Evolutionary conservation across 2,888 invertebrate genomes (phyloP), one percentile per base, ranked within the genome.

Genomic region (Erebia aethiops): DNA sequence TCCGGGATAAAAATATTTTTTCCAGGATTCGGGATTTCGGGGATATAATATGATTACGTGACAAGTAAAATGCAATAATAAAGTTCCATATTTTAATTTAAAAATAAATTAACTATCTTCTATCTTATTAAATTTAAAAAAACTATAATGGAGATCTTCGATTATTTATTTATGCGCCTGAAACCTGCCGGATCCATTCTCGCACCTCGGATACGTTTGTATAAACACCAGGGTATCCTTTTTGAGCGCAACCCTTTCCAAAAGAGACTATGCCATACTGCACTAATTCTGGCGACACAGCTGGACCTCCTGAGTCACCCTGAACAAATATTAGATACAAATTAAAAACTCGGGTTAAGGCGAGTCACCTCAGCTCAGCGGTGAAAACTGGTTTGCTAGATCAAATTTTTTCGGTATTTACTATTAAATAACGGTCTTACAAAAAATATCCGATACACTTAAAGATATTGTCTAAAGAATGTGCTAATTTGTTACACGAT

Each of bases 231-330:
- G 84, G 84, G 7, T 61, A 62, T 10, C 77, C 72, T 0, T 80
- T 76, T 18, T 77, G 76, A 1, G 82, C 85, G 66, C 85, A 85
- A 5, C 83, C 84, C 5, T 73, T 65, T 0, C 84, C 85, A 49
- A 74, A 78, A 2, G 85, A 85, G 0, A 81, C 82, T 9, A 84
- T 74, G 1, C 81, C 85, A 69, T 69, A 7, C 70, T 72, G 9
- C 26, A 26, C 26, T 3, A 26, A 26, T 26, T 69, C 60, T 7
- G 66, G 71, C 5, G 71, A 46, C 2, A 83, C 82, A 18, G 80
- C 80, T 56, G 85, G 84, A 10, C 85, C 84, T 10, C 78, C 78
- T 9, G 77, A 77, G 46, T 78, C 78, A 65, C 78, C 78, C 78
- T 78, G 52, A 35, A 35, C 7, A 35, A 35, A 35, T 7, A 35